phyloP scores from a whole-genome alignment of 2,888 invertebrate species.

The Sinelater perroti region DNA sequence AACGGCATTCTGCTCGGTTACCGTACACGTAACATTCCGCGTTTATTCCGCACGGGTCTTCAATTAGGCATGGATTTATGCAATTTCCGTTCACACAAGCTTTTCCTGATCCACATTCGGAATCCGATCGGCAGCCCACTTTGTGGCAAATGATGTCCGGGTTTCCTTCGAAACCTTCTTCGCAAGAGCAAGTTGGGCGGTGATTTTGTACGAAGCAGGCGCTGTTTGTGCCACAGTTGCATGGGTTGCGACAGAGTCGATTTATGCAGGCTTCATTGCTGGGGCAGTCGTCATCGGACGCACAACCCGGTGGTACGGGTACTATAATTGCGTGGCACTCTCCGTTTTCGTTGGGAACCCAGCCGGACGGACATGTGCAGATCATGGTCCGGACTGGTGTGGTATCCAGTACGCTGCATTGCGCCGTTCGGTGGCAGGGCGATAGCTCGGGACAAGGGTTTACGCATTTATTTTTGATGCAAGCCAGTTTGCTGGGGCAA shows the following conservation, averaged over 20 bases:
- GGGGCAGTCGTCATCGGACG: conserved; percentile 80
- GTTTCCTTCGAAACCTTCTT: conserved; percentile 85
- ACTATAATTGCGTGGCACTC: conserved; percentile 78
- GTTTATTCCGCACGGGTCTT: conserved; percentile 82
- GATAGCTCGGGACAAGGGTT: conserved; percentile 80
- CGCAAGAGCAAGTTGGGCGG: conserved; percentile 86
- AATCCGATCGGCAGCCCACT: conserved; percentile 83
- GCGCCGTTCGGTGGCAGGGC: conserved; percentile 79
- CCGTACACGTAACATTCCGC: conserved; percentile 82
- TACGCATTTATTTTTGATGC: conserved; percentile 79
- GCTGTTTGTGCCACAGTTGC: conserved; percentile 86
- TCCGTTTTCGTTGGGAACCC: conserved; percentile 81
- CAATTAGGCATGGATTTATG: conserved; percentile 83
- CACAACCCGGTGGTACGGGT: conserved; percentile 78
- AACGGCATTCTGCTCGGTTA: conserved; percentile 80
- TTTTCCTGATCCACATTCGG: conserved; percentile 84
- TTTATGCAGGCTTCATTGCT: conserved; percentile 85
- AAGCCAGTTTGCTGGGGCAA: conserved; percentile 82
- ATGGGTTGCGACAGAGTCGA: conserved; percentile 85
- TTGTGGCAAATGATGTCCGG: conserved; percentile 82
- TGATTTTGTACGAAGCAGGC: conserved; percentile 84
- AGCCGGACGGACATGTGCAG: conserved; percentile 87
- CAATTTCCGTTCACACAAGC: conserved; percentile 88
- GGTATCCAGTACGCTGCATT: conserved; percentile 85
- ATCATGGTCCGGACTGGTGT: conserved; percentile 87